Evolutionary conservation across 2,797 vertebrate genomes (phyloP).

Genomic region (Menidia menidia): DNA sequence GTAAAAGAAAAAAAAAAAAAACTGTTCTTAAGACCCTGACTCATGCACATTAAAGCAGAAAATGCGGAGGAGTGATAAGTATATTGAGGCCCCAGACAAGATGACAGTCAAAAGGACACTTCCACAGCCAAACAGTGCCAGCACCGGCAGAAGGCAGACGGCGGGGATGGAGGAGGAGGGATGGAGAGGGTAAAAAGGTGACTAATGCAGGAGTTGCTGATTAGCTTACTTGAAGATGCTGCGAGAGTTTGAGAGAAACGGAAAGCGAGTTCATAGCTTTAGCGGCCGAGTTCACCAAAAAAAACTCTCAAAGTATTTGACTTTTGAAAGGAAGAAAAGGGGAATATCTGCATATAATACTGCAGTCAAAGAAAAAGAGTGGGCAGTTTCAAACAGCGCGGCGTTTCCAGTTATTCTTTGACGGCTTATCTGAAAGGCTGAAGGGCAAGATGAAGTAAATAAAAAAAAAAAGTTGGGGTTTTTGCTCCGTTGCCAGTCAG

Average conservation of each 20-base stretch:
- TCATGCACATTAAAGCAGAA: slow-evolving; percentile 66
- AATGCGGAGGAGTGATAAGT: slow-evolving; percentile 65
- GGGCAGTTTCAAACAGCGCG: slow-evolving; percentile 17
- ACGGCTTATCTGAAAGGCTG: slow-evolving; percentile 38
- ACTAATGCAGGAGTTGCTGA: slow-evolving; percentile 67
- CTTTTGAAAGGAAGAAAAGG: slow-evolving; percentile 6
- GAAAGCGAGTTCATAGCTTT: slow-evolving; percentile 54
- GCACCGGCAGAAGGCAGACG: slow-evolving; percentile 53
- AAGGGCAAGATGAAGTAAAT: slow-evolving; percentile 47
- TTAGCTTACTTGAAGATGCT: slow-evolving; percentile 61
- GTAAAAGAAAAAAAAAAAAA: slow-evolving; percentile 31
- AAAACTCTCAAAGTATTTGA: slow-evolving; percentile 40
- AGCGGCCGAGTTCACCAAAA: slow-evolving; percentile 12
- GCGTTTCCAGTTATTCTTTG: slow-evolving; percentile 43
- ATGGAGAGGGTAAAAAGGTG: slow-evolving; percentile 59
- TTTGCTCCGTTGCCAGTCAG: slow-evolving; percentile 28
- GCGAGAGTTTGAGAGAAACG: slow-evolving; percentile 47
- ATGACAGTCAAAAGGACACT: slow-evolving; percentile 74
- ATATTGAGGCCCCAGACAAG: slow-evolving; percentile 60
- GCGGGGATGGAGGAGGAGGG: slow-evolving; percentile 33
- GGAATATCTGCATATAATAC: slow-evolving; percentile 29
- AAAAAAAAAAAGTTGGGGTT: slow-evolving; percentile 25
- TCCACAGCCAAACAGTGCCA: slow-evolving; percentile 51
- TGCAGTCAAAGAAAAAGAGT: slow-evolving; percentile 34
- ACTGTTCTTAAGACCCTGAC: slow-evolving; percentile 69